Evolutionary conservation across 1,140 invertebrate genomes (phyloP).

Genomic region (Papilio aristodemus): DNA sequence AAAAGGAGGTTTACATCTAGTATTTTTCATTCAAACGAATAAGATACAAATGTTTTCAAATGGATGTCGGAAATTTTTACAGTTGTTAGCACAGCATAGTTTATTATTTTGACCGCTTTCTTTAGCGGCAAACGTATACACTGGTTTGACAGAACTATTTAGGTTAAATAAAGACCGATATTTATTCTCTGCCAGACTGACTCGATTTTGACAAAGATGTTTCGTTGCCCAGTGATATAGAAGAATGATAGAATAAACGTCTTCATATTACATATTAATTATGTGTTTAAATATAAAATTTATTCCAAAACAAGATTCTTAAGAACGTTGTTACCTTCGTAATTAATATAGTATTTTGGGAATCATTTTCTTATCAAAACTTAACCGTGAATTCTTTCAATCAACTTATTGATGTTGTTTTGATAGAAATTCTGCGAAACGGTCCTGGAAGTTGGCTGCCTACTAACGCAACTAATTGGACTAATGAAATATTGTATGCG

Average conservation of each 20-base stretch:
- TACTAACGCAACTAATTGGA: conserved; percentile 5
- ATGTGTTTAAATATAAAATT: too few species aligned
- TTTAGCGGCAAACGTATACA: not conserved
- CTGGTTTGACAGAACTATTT: not conserved
- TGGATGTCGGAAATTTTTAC: not conserved
- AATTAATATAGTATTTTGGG: not conserved
- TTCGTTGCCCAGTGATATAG: not conserved
- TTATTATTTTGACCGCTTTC: conserved; percentile 6
- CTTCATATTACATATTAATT: too few species aligned
- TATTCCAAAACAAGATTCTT: not conserved
- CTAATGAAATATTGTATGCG: conserved; percentile 10
- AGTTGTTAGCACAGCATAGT: not conserved
- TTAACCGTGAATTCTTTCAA: not conserved
- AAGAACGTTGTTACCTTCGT: not conserved
- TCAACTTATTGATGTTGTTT: conserved; percentile 2
- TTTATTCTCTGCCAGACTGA: not conserved
- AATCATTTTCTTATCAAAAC: not conserved
- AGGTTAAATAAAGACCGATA: conserved; percentile 5
- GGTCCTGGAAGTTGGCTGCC: not conserved
- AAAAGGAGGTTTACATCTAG: not conserved
- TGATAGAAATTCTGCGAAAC: not conserved
- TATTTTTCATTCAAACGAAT: not conserved
- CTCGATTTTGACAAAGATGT: not conserved
- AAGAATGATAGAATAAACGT: too few species aligned
- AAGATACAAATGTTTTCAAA: too few species aligned